phyloP scores from a whole-genome alignment of 2,113 vertebrate genomes.

The Mungos mungo region DNA sequence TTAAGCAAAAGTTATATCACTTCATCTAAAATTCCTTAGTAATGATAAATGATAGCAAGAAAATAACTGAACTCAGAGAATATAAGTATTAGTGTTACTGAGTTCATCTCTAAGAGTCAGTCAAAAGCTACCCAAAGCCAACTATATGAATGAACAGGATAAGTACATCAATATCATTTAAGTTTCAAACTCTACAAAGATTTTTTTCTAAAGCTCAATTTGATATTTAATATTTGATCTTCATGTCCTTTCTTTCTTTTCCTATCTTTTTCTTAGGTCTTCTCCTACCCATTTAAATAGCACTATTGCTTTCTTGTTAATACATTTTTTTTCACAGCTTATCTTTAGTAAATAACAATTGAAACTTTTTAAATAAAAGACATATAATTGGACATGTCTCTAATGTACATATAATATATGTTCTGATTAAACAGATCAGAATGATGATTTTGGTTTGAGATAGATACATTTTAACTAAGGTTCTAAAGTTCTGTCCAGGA shows the following conservation, averaged over 20 bases:
- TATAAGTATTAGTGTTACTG: not conserved
- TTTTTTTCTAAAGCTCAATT: slow-evolving; percentile 11
- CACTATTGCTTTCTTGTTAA: not conserved
- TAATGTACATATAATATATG: not conserved
- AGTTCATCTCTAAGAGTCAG: not conserved
- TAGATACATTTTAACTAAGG: not conserved
- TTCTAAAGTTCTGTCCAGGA: not conserved
- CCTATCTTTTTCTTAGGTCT: not conserved
- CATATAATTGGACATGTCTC: not conserved
- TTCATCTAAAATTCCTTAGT: not conserved
- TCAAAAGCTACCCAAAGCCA: not conserved
- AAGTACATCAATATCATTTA: not conserved
- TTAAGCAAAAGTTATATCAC: not conserved
- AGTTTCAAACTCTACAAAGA: not conserved
- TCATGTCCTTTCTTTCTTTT: not conserved
- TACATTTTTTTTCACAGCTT: not conserved
- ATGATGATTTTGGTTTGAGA: not conserved
- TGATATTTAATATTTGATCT: slow-evolving; percentile 26
- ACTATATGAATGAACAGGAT: not conserved
- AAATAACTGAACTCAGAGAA: not conserved
- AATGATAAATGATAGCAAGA: not conserved
- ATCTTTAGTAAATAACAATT: not conserved
- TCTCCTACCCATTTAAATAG: not conserved
- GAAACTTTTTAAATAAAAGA: not conserved
- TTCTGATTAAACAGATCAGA: not conserved